These are phyloP conservation scores for Heliconius melpomene DNA, from an alignment of 1,140 invertebrate species.

Conservation along the genomic window DNA sequence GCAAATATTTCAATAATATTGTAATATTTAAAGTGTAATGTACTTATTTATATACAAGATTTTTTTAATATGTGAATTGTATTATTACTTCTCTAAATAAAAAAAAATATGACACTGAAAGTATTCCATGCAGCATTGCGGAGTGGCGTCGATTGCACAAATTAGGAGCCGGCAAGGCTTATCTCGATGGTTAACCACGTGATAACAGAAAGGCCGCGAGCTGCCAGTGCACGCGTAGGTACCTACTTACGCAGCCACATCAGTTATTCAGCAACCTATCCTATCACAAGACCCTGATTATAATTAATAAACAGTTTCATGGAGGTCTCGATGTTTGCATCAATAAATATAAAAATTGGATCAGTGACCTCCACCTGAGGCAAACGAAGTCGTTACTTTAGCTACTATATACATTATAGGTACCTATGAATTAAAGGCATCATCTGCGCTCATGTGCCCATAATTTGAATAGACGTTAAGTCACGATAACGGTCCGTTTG, in stretches of 20 bases:
- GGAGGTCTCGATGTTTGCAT: slow-evolving; percentile 26
- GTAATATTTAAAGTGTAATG: too few relatives aligned
- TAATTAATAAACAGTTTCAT: slow-evolving; percentile 29
- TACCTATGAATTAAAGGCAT: slow-evolving; percentile 22
- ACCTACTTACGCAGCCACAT: slow-evolving; percentile 12
- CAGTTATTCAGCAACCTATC: slow-evolving; percentile 35
- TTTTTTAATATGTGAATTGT: neutral
- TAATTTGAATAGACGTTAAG: slow-evolving; percentile 34
- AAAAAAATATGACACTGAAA: slow-evolving; percentile 10
- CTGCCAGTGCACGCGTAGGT: neutral
- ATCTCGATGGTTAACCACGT: slow-evolving; percentile 19
- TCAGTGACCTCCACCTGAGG: slow-evolving; percentile 29
- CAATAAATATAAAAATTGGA: slow-evolving; percentile 44
- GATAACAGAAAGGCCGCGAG: slow-evolving; percentile 26
- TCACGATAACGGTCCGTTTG: slow-evolving; percentile 47
- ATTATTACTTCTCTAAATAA: neutral
- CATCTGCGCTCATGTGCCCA: slow-evolving; percentile 22
- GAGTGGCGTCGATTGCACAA: slow-evolving; percentile 19
- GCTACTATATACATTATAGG: neutral
- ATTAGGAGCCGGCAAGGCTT: slow-evolving; percentile 31
- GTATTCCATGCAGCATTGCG: neutral
- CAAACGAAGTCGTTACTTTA: slow-evolving; percentile 12
- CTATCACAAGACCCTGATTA: slow-evolving; percentile 37
- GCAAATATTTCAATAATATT: too few relatives aligned
- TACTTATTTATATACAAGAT: too few relatives aligned